Conservation (phyloP, 2,888 invertebrate species). For the Cheiracanthium punctorium region DNA sequence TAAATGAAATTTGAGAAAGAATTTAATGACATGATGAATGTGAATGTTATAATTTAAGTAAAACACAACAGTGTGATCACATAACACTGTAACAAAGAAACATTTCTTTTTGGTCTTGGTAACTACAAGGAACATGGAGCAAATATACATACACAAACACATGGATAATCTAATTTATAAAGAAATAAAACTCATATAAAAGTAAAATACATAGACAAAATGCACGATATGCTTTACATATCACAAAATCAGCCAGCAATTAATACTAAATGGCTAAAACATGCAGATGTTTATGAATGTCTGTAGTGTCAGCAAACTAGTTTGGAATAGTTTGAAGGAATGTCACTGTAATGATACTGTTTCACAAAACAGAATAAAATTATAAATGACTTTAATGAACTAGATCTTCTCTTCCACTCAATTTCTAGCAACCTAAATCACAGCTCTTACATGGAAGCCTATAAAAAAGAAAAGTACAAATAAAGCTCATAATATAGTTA, state of each 20-base stretch:
- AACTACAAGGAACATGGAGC: no score
- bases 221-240: slow-evolving; percentile 2
- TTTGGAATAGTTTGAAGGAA: background rate
- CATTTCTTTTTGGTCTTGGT: background rate
- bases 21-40: background rate
- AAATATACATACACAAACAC: background rate
- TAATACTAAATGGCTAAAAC: background rate
- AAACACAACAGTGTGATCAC: no score
- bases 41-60: no score
- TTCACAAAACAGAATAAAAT: background rate
- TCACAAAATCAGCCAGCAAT: background rate
- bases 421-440: background rate
- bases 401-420: slow-evolving; percentile 3
- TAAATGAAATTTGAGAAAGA: no score
- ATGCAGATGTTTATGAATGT: background rate
- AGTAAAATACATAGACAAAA: background rate
- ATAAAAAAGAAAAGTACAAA: background rate
- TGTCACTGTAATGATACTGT: background rate
- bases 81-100: background rate
- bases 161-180: background rate
- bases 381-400: background rate
- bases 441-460: slow-evolving; percentile 2
- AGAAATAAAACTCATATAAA: background rate
- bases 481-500: no score
- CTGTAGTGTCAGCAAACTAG: background rate